Evolutionary conservation across 2,113 vertebrate genomes (phyloP), one percentile per base, ranked within the genome.

Genomic region (Elanus axillaris): DNA sequence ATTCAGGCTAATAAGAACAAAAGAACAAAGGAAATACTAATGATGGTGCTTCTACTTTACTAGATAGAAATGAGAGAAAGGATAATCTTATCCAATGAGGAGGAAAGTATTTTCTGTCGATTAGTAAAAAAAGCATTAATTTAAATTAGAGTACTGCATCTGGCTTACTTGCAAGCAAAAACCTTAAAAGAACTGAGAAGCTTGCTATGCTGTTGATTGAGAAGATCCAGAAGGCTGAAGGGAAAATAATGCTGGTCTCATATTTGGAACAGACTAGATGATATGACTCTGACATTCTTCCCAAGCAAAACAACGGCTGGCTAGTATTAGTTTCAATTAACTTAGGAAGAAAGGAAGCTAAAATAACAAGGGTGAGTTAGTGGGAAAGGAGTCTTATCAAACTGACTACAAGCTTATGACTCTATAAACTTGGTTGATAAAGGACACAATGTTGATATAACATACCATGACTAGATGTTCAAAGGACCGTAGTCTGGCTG

Each of bases 331-430:
- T 94, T 96, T 93, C 88, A 92, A 76, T 94, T 92, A 80, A 55
- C 38, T 94, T 58, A 31, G 93, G 78, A 94, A 60, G 77, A 73
- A 80, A 91, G 94, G 93, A 93, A 85, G 59, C 53, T 94, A 69
- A 92, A 96, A 96, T 90, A 97, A 97, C 85, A 97, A 92, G 38
- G 11, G 19, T 77, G 87, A 22, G 67, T 88, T 86, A 88, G 48
- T 27, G 69, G 81, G 20, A 76, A 87, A 86, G 23, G 62, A 79
- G 23, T 83, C 71, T 77, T 96, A 78, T 96, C 90, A 93, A 86
- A 80, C 36, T 50, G 31, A 86, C 48, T 86, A 21, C 62, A 86
- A 83, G 32, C n/a, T 73, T 62, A 43, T 58, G 72, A 38, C 48
- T 79, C 60, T 47, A 43, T 78, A 86, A 93, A 91, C 43, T 55